Evolutionary conservation across 2,797 vertebrate species (phyloP).

Genomic region (Sylvilagus floridanus): DNA sequence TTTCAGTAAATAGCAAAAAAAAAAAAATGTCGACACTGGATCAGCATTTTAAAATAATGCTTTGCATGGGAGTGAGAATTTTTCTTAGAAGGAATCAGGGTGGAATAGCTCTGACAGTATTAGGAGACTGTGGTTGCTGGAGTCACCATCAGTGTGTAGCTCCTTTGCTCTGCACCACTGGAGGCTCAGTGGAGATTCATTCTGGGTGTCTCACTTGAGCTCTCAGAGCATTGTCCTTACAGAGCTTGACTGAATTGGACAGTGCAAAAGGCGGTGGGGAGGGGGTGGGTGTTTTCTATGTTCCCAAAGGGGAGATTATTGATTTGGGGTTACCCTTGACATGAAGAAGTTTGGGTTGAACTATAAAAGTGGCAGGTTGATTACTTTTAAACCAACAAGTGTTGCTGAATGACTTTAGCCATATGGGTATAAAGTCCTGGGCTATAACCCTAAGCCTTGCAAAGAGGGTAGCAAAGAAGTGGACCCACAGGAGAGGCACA

Average conservation of each 20-base stretch:
- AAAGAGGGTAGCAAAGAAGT: neutral
- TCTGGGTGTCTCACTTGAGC: neutral
- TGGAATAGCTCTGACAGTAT: neutral
- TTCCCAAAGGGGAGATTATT: neutral
- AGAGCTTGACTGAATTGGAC: neutral
- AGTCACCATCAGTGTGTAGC: neutral
- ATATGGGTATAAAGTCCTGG: neutral
- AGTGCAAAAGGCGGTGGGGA: neutral
- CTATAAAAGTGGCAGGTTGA: neutral
- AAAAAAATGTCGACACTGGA: neutral
- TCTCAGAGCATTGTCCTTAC: neutral
- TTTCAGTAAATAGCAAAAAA: neutral
- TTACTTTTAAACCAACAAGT: neutral
- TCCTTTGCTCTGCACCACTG: neutral
- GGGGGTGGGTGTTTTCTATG: neutral
- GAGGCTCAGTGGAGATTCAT: neutral
- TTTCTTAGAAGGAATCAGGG: neutral
- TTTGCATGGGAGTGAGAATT: neutral
- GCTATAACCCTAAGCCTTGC: neutral
- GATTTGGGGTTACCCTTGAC: neutral
- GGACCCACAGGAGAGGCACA: neutral
- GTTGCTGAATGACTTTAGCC: neutral
- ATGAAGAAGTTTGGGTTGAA: neutral
- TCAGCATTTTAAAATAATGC: constrained; percentile 34
- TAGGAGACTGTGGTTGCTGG: neutral